Percentiles rank a stretch among this genome's conserved stretches.
phyloP scores from a whole-genome alignment of 64 coral and sea anemone species.

The Montipora efflorescens region DNA sequence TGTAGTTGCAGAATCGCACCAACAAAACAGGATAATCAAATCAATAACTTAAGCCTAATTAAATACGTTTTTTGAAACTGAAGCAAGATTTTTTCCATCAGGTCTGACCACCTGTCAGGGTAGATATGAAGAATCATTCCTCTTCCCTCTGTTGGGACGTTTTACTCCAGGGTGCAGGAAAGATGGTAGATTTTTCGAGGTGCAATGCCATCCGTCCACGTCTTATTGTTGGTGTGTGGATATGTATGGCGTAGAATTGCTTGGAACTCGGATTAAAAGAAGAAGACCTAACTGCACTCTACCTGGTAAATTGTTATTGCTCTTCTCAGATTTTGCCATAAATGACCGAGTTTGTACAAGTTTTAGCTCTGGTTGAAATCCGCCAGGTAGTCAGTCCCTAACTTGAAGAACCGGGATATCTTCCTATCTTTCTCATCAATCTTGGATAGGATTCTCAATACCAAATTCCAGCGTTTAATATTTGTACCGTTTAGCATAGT shows the following conservation, averaged over 20 bases:
- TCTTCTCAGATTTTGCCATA: too few species aligned
- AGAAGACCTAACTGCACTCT: slow-evolving; percentile 36
- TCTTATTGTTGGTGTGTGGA: slow-evolving; percentile 72
- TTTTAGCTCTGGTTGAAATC: too few species aligned
- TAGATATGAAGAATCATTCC: slow-evolving; percentile 30
- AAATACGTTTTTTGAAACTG: background rate
- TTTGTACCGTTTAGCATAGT: too few species aligned
- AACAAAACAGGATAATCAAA: too few species aligned
- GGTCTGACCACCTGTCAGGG: slow-evolving; percentile 36
- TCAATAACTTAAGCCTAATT: too few species aligned
- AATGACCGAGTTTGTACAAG: too few species aligned
- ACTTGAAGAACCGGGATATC: too few species aligned
- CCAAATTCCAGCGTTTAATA: too few species aligned
- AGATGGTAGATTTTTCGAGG: slow-evolving; percentile 41
- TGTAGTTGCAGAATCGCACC: too few species aligned
- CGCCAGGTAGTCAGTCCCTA: too few species aligned
- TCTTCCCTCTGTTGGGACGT: slow-evolving; percentile 17
- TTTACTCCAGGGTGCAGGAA: slow-evolving; percentile 44
- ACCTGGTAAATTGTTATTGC: background rate
- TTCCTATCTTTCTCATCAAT: too few species aligned
- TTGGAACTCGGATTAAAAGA: slow-evolving; percentile 47
- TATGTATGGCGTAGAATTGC: slow-evolving; percentile 46
- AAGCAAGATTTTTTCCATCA: background rate
- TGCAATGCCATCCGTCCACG: slow-evolving; percentile 51
- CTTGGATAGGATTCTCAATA: too few species aligned